phyloP scores from a whole-genome alignment of 2,888 invertebrate species.

The Selenia dentaria region DNA sequence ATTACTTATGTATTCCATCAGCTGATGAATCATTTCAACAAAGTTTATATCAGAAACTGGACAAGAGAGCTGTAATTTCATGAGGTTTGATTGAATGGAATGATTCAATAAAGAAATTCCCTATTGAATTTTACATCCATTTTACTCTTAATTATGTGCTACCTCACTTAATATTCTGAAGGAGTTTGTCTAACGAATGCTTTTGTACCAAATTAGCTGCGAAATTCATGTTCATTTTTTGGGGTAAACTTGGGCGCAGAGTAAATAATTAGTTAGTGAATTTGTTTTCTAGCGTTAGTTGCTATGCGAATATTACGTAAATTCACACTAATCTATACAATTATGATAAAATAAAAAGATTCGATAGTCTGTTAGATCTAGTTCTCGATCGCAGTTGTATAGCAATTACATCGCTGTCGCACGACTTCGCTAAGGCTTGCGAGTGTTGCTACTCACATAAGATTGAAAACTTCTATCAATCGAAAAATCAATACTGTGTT shows the following conservation, averaged over 20 bases:
- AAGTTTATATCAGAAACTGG: background rate
- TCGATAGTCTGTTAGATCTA: no score
- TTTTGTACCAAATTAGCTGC: slow-evolving; percentile 13
- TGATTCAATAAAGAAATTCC: slow-evolving; percentile 15
- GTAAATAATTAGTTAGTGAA: background rate
- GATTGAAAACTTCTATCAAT: no score
- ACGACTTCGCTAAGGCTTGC: no score
- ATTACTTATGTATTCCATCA: no score
- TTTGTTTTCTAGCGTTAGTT: no score
- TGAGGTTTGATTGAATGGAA: slow-evolving; percentile 15
- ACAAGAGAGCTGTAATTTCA: slow-evolving; percentile 15
- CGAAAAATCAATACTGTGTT: no score
- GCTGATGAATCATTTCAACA: background rate
- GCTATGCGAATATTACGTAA: no score
- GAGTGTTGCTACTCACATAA: no score
- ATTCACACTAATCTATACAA: no score
- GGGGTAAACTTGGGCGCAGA: background rate
- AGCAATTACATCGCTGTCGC: no score
- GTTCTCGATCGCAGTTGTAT: no score
- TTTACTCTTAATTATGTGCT: slow-evolving; percentile 16
- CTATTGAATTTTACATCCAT: slow-evolving; percentile 13
- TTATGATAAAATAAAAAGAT: no score
- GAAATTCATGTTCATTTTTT: slow-evolving; percentile 1
- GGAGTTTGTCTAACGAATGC: slow-evolving; percentile 20
- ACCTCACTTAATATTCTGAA: slow-evolving; percentile 17